Evolutionary conservation across 1,140 invertebrate species (phyloP).

Genomic region (Nephila pilipes): DNA sequence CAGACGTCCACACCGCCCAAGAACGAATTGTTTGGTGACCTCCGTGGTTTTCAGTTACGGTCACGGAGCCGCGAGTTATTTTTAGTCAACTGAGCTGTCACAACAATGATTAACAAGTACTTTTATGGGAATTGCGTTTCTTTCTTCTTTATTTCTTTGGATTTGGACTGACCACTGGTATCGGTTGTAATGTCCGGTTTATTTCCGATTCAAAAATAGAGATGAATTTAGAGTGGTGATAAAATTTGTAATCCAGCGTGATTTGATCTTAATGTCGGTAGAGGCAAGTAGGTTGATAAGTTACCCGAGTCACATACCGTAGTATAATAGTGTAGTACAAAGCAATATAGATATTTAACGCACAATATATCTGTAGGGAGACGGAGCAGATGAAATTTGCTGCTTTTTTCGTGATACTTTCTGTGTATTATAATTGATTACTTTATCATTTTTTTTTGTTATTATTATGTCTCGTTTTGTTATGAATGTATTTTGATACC

Average conservation of each 20-base stretch:
- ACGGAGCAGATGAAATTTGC: too few relatives aligned
- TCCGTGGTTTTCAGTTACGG: not conserved
- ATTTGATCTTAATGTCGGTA: not conserved
- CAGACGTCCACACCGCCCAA: not conserved
- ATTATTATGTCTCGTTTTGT: too few relatives aligned
- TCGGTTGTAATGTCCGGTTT: not conserved
- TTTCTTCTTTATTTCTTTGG: not conserved
- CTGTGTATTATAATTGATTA: too few relatives aligned
- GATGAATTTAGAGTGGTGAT: not conserved
- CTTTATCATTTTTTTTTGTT: too few relatives aligned
- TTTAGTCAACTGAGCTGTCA: slow-evolving; percentile 7
- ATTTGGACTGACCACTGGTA: not conserved
- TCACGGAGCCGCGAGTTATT: slow-evolving; percentile 30
- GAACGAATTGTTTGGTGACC: slow-evolving; percentile 27
- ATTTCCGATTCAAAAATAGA: not conserved
- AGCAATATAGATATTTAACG: too few relatives aligned
- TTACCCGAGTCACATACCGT: too few relatives aligned
- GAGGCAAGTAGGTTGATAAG: too few relatives aligned
- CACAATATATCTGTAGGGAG: too few relatives aligned
- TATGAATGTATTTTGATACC: too few relatives aligned
- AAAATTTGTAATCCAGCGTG: not conserved
- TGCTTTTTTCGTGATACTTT: too few relatives aligned
- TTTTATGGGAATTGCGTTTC: not conserved
- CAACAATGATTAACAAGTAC: slow-evolving; percentile 42
- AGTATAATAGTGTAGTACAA: too few relatives aligned